phyloP scores from a whole-genome alignment of 2,888 invertebrate species.

The Drosophila rubida region DNA sequence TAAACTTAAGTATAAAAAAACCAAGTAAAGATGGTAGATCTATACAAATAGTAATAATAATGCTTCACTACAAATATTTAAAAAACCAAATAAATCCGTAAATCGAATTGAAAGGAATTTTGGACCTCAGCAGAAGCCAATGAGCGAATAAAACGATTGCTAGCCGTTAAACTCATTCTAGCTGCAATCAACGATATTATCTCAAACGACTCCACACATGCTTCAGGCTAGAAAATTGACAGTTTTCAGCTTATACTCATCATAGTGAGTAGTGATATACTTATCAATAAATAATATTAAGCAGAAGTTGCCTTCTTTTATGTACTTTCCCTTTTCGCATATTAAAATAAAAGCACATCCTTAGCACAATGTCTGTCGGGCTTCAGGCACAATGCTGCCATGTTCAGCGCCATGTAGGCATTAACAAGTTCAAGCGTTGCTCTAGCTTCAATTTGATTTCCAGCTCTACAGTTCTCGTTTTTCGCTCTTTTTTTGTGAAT shows the following conservation, averaged over 20 bases:
- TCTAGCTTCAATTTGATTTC: slow-evolving; percentile 28
- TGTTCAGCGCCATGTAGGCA: neutral
- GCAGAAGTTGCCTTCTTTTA: neutral
- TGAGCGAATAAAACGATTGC: no score
- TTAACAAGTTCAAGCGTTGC: slow-evolving; percentile 21
- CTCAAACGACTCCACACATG: no score
- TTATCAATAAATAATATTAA: neutral
- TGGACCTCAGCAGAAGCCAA: no score
- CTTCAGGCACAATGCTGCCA: neutral
- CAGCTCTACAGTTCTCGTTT: neutral
- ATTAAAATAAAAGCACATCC: neutral
- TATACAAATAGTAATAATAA: no score
- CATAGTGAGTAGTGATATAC: neutral
- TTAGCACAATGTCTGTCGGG: neutral
- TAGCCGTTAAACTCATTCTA: no score
- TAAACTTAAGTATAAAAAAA: no score
- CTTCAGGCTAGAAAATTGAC: neutral
- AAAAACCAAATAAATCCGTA: no score
- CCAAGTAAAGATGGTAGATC: no score
- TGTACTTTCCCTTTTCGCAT: neutral
- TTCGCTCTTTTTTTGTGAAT: slow-evolving; percentile 26
- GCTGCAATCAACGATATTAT: no score
- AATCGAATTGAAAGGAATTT: no score
- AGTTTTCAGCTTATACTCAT: neutral
- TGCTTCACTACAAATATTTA: no score